A percentile compares a stretch with the other conserved stretches of the same genome.
Conservation (phyloP, 2,113 vertebrate species). For the Vanacampus margaritifer region DNA sequence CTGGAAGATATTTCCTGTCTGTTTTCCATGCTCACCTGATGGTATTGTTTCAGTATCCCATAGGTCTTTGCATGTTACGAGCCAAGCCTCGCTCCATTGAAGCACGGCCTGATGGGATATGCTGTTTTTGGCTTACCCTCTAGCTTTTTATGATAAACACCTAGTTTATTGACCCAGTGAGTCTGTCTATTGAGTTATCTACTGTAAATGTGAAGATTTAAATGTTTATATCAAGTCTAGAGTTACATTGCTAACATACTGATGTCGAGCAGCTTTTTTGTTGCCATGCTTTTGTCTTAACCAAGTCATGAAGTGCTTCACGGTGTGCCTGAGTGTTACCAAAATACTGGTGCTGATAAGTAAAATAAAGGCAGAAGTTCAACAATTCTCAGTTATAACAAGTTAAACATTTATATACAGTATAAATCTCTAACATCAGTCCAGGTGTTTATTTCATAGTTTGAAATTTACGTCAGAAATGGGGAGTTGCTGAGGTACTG, state of each 20-base stretch:
- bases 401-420: neutral
- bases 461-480: neutral
- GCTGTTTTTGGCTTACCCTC: conserved; percentile 1
- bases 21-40: neutral
- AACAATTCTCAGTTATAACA: neutral
- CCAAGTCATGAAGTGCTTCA: neutral
- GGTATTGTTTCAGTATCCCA: neutral
- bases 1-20: neutral
- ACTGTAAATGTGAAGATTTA: neutral
- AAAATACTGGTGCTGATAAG: conserved; percentile 6
- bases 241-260: neutral
- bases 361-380: conserved; percentile 1
- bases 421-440: neutral
- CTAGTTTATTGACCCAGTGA: neutral
- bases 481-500: neutral
- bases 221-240: neutral
- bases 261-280: neutral
- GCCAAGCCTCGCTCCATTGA: neutral
- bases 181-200: neutral
- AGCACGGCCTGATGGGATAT: neutral
- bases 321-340: neutral
- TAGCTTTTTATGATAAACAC: neutral
- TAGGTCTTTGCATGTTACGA: neutral
- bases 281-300: neutral
- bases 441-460: neutral